Conservation (phyloP, 1,140 invertebrate species). For the Solen grandis region DNA sequence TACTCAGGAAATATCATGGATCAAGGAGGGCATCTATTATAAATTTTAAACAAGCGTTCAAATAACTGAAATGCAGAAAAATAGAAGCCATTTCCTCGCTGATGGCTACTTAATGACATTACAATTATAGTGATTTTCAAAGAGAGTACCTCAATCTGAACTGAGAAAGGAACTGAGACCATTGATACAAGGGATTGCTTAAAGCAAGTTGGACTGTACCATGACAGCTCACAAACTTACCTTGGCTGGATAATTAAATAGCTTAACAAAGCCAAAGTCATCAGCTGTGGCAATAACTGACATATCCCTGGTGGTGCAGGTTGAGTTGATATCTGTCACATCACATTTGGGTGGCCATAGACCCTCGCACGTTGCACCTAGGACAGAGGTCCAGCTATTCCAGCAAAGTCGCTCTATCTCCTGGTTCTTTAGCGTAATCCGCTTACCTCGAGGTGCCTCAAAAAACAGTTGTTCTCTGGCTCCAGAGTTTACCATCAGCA, state of each 20-base stretch:
- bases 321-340: constrained; percentile 80
- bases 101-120: no score
- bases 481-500: constrained; percentile 80
- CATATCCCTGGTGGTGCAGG: constrained; percentile 73
- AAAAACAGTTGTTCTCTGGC: constrained; percentile 81
- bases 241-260: constrained; percentile 80
- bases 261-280: constrained; percentile 81
- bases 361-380: constrained; percentile 78
- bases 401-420: constrained; percentile 80
- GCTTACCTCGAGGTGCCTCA: constrained; percentile 79
- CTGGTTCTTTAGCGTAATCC: constrained; percentile 73
- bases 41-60: no score
- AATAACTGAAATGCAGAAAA: no score
- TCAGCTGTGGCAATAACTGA: constrained; percentile 79
- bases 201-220: no score
- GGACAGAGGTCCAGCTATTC: constrained; percentile 79
- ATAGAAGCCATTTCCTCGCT: no score
- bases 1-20: no score
- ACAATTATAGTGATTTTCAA: no score
- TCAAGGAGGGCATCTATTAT: no score
- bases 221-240: no score
- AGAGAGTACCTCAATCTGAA: no score
- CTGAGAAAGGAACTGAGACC: no score
- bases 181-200: no score
- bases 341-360: constrained; percentile 81